Conservation (phyloP, 1,140 invertebrate genomes). For the Zophobas morio region DNA sequence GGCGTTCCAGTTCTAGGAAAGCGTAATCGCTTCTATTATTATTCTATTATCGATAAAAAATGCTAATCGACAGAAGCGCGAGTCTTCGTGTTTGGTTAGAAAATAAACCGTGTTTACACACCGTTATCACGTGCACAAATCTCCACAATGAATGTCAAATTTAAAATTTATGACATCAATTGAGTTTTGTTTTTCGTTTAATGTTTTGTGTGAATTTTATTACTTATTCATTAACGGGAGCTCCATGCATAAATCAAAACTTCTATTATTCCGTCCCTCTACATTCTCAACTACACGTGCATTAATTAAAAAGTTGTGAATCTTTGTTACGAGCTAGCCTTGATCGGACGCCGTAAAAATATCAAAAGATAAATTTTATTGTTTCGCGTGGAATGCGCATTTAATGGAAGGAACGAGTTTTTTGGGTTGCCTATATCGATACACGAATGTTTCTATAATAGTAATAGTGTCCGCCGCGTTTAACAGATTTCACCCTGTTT, state of each 20-base stretch:
- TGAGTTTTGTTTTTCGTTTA: conserved; percentile 28
- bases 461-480: too few species aligned
- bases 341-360: background rate
- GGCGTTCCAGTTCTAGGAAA: too few species aligned
- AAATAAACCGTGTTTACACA: background rate
- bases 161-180: conserved; percentile 1
- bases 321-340: background rate
- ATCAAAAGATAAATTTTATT: background rate
- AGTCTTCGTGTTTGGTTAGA: too few species aligned
- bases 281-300: too few species aligned
- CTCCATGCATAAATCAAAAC: too few species aligned
- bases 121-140: conserved; percentile 11
- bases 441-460: too few species aligned
- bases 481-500: background rate
- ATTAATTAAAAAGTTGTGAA: background rate
- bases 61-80: too few species aligned
- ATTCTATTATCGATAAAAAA: too few species aligned
- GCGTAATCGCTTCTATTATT: too few species aligned
- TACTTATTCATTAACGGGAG: background rate
- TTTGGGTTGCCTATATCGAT: background rate
- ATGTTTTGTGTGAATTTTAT: background rate
- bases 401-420: background rate
- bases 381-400: too few species aligned
- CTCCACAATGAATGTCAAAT: conserved; percentile 6
- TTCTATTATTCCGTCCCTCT: too few species aligned